A percentile compares a stretch with the other conserved stretches of the same genome.
Conservation (phyloP, 2,888 invertebrate species). For the Mongoloraphidia duomilia region DNA sequence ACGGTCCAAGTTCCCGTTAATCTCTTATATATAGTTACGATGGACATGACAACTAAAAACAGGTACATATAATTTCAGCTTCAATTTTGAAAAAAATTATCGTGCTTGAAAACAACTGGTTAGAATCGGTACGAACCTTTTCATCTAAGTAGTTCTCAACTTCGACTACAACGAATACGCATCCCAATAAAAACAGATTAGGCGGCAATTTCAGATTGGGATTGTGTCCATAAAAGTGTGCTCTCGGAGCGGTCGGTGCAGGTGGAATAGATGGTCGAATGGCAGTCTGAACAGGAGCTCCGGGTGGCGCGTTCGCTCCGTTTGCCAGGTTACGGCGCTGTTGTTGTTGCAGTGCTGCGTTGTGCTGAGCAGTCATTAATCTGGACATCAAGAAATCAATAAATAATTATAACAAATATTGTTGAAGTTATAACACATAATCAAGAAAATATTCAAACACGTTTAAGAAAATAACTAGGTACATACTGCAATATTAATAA, state of each 20-base stretch:
- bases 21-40: no score
- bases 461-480: no score
- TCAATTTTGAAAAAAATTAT: no score
- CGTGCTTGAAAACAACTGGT: no score
- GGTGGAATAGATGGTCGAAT: conserved; percentile 25
- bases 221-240: conserved; percentile 87
- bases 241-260: conserved; percentile 41
- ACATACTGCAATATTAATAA: no score
- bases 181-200: conserved; percentile 81
- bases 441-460: no score
- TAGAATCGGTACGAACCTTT: conserved; percentile 2
- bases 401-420: background rate
- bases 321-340: conserved; percentile 30
- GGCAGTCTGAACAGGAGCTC: conserved; percentile 21
- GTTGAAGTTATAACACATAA: no score
- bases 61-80: no score
- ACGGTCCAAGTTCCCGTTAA: no score
- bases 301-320: conserved; percentile 23
- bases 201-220: conserved; percentile 78
- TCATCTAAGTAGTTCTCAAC: conserved; percentile 25
- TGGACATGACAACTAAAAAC: no score
- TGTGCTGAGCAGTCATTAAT: conserved; percentile 74
- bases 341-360: conserved; percentile 41
- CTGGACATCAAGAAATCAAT: conserved; percentile 29
- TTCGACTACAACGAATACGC: conserved; percentile 63